Evolutionary conservation across 1,140 invertebrate species (phyloP), one percentile per base, ranked within the genome.

Genomic region (Chlorops oryzae): DNA sequence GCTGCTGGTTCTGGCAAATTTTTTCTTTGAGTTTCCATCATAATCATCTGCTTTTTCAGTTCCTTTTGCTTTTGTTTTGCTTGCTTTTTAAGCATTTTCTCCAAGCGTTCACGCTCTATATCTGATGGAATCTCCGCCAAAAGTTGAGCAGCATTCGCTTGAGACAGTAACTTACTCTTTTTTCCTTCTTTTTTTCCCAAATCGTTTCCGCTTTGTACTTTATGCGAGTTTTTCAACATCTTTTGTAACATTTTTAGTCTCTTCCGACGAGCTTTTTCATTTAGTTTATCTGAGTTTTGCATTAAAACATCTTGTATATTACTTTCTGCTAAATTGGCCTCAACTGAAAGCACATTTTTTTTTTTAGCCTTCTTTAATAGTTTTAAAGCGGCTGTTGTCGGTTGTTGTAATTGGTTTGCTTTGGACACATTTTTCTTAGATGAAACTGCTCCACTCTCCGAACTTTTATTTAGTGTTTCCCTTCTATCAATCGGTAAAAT

Each of bases 41-140:
- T n/a, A n/a, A 37, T 22, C 20, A 44, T 25, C 39, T 58, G 54
- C n/a, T 34, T 51, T 22, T 56, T 58, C 9, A 56, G n/a, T 20
- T 56, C 52, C 40, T 59, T 69, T 44, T 65, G 62, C 3, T 54
- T 50, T 18, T 57, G 57, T 7, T 63, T 69, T 17, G 57, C 49
- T 34, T 69, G 65, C 22, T 63, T 69, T 32, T 61, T 69, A 0
- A 63, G 17, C 4, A 61, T 15, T 23, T 69, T 69, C 22, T 65
- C 59, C 2, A 62, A 7, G 43, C 65, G 54, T 5, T 46, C 6
- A 3, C 43, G 51, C 21, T 62, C 60, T 3, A 58, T 47, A 2
- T 47, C 56, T 0, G 53, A 50, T 2, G 55, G 25, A 25, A 65
- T 39, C 3, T 37, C 25, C 0, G 50, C 24, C 2, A 56, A 27